phyloP scores from a whole-genome alignment of 2,113 vertebrate genomes.

The Glaucidium brasilianum region DNA sequence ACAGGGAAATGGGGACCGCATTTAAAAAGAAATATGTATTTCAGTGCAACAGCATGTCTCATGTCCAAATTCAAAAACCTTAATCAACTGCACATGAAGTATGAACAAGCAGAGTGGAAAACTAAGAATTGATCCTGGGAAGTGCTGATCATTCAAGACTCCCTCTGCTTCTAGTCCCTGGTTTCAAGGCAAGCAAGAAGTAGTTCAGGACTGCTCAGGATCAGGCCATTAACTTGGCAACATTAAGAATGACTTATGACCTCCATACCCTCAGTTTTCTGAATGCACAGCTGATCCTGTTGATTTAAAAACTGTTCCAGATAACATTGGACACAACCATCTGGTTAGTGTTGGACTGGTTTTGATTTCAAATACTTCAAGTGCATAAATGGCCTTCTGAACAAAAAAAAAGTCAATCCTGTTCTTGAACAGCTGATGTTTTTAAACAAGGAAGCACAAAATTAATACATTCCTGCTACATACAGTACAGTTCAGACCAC shows the following conservation, averaged over 20 bases:
- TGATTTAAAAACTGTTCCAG: background rate
- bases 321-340: background rate
- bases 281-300: background rate
- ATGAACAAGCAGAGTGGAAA: constrained; percentile 6
- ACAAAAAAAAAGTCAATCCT: constrained; percentile 61
- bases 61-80: background rate
- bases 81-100: background rate
- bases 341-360: background rate
- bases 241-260: background rate
- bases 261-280: background rate
- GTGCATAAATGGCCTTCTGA: constrained; percentile 76
- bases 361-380: background rate
- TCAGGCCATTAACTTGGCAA: background rate
- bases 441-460: constrained; percentile 73
- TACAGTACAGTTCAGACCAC: constrained; percentile 1
- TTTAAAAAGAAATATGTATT: background rate
- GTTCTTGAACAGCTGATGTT: constrained; percentile 48
- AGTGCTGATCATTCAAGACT: background rate
- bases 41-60: background rate
- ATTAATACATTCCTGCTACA: constrained; percentile 62
- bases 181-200: background rate
- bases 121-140: background rate
- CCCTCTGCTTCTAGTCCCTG: background rate
- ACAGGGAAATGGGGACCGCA: background rate
- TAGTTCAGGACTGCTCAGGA: background rate